A percentile compares a stretch with the other conserved stretches of the same genome.
Evolutionary conservation across 2,797 vertebrate genomes (phyloP).

Genomic region (Pseudomugil tenellus): DNA sequence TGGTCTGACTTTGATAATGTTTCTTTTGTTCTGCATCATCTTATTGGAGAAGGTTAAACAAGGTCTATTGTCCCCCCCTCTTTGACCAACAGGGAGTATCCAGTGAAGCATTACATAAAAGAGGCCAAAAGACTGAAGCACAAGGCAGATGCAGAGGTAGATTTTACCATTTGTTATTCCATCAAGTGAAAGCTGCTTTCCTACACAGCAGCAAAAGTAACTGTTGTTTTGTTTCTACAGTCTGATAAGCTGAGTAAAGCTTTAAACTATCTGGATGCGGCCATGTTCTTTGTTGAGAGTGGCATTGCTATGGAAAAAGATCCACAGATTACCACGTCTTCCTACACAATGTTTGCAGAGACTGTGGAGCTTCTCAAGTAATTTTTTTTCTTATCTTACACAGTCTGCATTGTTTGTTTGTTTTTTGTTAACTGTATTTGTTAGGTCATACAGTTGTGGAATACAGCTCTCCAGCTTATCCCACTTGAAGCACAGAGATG

Average conservation of each 20-base stretch:
- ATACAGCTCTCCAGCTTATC: background rate
- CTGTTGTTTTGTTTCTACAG: conserved; percentile 63
- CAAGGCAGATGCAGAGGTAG: conserved; percentile 92
- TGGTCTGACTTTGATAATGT: background rate
- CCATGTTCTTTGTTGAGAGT: conserved; percentile 90
- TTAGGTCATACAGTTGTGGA: background rate
- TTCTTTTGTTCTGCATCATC: background rate
- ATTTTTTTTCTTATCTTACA: conserved; percentile 29
- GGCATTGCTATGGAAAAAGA: conserved; percentile 91
- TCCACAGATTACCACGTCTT: conserved; percentile 84
- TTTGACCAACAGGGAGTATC: conserved; percentile 77
- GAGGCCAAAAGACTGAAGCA: conserved; percentile 95
- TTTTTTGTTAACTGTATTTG: background rate
- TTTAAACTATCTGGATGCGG: conserved; percentile 91
- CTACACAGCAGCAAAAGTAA: too few relatives aligned
- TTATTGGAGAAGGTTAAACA: background rate
- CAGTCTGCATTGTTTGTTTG: background rate
- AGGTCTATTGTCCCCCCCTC: background rate
- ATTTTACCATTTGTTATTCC: conserved; percentile 9
- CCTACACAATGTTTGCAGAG: conserved; percentile 90
- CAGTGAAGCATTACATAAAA: conserved; percentile 90
- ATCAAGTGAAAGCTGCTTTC: background rate
- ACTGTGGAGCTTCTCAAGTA: conserved; percentile 93
- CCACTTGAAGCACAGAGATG: background rate
- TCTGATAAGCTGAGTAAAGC: conserved; percentile 88